These are phyloP conservation scores for Epicauta chinensis DNA, from an alignment of 1,140 invertebrate species.

Conservation along the genomic window DNA sequence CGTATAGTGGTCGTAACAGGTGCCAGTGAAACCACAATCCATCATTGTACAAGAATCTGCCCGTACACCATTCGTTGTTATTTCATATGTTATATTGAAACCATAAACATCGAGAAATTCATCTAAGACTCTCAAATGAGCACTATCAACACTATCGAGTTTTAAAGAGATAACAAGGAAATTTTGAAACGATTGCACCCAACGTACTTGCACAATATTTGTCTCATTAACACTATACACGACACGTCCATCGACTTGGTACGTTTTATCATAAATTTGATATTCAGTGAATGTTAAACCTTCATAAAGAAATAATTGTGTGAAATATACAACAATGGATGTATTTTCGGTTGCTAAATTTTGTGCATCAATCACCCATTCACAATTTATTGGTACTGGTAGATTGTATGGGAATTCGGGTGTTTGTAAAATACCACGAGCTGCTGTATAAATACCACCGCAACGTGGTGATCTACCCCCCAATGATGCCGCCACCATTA, in stretches of 20 bases:
- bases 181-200: conserved; percentile 62
- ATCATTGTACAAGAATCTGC: conserved; percentile 64
- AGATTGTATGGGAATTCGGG: conserved; percentile 71
- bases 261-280: conserved; percentile 65
- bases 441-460: conserved; percentile 54
- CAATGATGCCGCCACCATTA: conserved; percentile 1
- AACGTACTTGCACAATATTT: conserved; percentile 56
- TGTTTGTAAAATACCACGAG: conserved; percentile 66
- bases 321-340: conserved; percentile 79
- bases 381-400: conserved; percentile 69
- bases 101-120: conserved; percentile 79
- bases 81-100: conserved; percentile 89
- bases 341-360: too few relatives aligned
- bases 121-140: conserved; percentile 74
- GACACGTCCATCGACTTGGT: conserved; percentile 55
- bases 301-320: conserved; percentile 76
- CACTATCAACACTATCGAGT: conserved; percentile 66
- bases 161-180: conserved; percentile 74
- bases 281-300: conserved; percentile 79
- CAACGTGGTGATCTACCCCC: conserved; percentile 42
- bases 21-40: conserved; percentile 74
- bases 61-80: conserved; percentile 51
- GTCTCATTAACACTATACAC: conserved; percentile 61
- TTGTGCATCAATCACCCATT: conserved; percentile 79
- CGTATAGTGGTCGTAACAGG: conserved; percentile 53